Percentiles rank a stretch among this genome's conserved stretches.
Conservation (phyloP, 1,140 invertebrate genomes). For the Lysiphlebus fabarum region DNA sequence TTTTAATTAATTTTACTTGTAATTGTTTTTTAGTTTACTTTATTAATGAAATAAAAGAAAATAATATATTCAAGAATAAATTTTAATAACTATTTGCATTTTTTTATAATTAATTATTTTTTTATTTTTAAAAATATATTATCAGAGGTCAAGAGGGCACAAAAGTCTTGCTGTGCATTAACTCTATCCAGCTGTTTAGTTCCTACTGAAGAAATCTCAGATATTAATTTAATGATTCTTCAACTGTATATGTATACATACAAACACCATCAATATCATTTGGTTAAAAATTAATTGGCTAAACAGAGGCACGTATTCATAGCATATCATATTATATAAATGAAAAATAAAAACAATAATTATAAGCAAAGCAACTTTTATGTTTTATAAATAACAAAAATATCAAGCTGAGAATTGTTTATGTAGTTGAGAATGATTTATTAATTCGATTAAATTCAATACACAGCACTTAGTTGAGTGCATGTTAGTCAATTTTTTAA, state of each 20-base stretch:
- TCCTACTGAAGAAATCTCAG: background rate
- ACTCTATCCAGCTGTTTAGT: conserved; percentile 41
- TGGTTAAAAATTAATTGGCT: conserved; percentile 19
- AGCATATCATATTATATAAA: no score
- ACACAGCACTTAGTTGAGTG: conserved; percentile 39
- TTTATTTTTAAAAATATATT: conserved; percentile 31
- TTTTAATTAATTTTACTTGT: no score
- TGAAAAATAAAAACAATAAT: conserved; percentile 20
- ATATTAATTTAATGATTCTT: no score
- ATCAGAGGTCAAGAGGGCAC: conserved; percentile 38
- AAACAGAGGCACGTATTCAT: background rate
- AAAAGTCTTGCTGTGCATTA: conserved; percentile 46
- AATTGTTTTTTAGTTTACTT: no score
- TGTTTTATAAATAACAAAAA: conserved; percentile 34
- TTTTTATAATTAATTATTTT: no score
- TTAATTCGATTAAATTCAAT: conserved; percentile 47
- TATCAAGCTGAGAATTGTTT: conserved; percentile 38
- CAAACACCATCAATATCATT: background rate
- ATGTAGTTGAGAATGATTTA: conserved; percentile 38
- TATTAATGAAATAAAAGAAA: no score
- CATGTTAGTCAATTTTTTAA: conserved; percentile 36
- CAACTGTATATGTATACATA: background rate
- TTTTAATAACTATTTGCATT: conserved; percentile 35
- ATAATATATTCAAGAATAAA: conserved; percentile 7
- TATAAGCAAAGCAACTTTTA: conserved; percentile 3